These are phyloP conservation scores for Halichoeres trimaculatus DNA, from an alignment of 2,113 vertebrate genomes.

Conservation along the genomic window DNA sequence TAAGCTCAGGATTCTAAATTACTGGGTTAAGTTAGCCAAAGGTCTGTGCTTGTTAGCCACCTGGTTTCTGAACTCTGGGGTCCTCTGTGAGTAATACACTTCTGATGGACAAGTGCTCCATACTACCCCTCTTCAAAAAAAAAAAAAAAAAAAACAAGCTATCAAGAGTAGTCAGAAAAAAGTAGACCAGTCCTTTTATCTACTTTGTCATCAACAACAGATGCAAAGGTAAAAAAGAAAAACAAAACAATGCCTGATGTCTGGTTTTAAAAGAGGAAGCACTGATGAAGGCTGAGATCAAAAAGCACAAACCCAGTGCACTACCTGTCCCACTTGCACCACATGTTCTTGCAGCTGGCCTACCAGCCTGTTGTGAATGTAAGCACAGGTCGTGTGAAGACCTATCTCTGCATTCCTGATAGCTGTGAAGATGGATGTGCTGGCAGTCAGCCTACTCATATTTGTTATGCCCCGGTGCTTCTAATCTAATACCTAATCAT, in stretches of 20 bases:
- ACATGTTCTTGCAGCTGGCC: background rate
- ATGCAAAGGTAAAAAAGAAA: slow-evolving; percentile 14
- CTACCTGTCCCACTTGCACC: slow-evolving; percentile 15
- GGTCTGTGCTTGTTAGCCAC: too few species aligned
- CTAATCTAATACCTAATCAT: slow-evolving; percentile 73
- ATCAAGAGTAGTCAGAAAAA: too few species aligned
- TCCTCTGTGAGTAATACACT: too few species aligned
- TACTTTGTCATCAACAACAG: background rate
- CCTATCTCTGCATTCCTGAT: slow-evolving; percentile 70
- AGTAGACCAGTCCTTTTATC: background rate
- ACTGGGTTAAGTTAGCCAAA: too few species aligned
- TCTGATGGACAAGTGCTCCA: too few species aligned
- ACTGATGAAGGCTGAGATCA: background rate
- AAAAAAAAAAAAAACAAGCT: too few species aligned
- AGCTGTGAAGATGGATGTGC: slow-evolving; percentile 71
- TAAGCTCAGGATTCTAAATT: too few species aligned
- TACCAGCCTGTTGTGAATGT: background rate
- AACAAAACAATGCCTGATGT: background rate
- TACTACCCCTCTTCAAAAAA: too few species aligned
- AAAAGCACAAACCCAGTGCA: background rate
- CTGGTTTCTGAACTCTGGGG: too few species aligned
- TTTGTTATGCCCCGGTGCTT: slow-evolving; percentile 75
- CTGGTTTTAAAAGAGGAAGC: background rate
- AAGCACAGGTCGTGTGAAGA: slow-evolving; percentile 49
- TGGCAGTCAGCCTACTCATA: slow-evolving; percentile 70